Conservation (phyloP, 1,140 invertebrate species). For the Dufourea novaeangliae region DNA sequence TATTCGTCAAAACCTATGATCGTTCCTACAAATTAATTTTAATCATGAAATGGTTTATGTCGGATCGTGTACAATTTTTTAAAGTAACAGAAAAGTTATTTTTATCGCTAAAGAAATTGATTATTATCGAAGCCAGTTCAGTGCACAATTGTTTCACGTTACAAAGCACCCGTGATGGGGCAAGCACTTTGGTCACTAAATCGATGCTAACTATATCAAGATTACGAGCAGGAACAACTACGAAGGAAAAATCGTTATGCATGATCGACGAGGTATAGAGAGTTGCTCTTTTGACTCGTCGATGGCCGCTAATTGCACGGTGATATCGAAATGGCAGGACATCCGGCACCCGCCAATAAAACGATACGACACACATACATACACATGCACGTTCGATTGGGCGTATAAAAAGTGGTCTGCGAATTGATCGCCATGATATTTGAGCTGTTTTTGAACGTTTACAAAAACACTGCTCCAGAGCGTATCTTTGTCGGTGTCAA, state of each 20-base stretch:
- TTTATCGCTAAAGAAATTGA: not conserved
- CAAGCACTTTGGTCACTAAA: slow-evolving; percentile 43
- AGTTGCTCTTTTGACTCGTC: slow-evolving; percentile 16
- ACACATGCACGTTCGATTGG: no score
- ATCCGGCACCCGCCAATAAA: slow-evolving; percentile 2
- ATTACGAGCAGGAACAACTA: slow-evolving; percentile 44
- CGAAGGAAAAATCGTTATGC: slow-evolving; percentile 60
- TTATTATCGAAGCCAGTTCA: not conserved
- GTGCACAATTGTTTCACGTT: slow-evolving; percentile 25
- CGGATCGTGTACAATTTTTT: no score
- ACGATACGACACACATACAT: not conserved
- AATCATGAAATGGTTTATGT: no score
- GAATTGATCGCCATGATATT: no score
- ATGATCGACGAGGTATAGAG: slow-evolving; percentile 20
- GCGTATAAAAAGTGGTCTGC: no score
- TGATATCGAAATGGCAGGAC: slow-evolving; percentile 43
- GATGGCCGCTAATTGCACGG: slow-evolving; percentile 46
- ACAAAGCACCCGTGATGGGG: slow-evolving; percentile 20
- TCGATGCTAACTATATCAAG: slow-evolving; percentile 33
- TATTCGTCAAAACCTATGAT: no score
- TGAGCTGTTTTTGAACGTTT: no score
- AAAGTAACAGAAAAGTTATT: no score
- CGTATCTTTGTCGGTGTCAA: no score
- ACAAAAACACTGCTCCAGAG: no score
- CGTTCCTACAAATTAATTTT: no score